These are phyloP conservation scores for Pachycephala philippinensis DNA, from an alignment of 2,113 vertebrate genomes.

Conservation along the genomic window DNA sequence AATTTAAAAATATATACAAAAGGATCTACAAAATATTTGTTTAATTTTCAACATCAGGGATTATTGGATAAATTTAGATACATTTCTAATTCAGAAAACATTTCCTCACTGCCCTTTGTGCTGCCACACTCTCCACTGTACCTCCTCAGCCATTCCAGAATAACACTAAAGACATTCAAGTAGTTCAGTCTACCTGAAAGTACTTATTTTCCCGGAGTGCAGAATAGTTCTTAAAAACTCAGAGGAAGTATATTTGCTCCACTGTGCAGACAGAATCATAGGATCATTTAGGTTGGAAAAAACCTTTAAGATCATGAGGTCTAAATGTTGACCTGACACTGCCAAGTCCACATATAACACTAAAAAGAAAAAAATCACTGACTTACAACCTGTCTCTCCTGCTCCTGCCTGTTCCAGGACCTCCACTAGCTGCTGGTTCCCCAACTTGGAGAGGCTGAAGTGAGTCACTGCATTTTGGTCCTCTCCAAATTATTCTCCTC, in stretches of 20 bases:
- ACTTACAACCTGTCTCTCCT: neutral
- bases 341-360: neutral
- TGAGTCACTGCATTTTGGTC: neutral
- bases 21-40: neutral
- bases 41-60: neutral
- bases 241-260: neutral
- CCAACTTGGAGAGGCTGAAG: neutral
- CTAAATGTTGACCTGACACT: neutral
- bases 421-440: neutral
- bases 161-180: neutral
- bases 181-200: neutral
- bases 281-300: neutral
- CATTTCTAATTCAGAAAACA: neutral
- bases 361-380: neutral
- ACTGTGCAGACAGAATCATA: neutral
- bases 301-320: neutral
- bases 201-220: neutral
- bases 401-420: neutral
- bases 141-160: neutral
- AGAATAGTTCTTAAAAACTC: neutral
- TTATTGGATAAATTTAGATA: neutral
- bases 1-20: neutral
- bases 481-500: neutral
- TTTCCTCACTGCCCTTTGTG: neutral
- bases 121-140: neutral